These are phyloP conservation scores for Acipenser oxyrinchus DNA, from an alignment of 2,797 vertebrate genomes.

Conservation along the genomic window DNA sequence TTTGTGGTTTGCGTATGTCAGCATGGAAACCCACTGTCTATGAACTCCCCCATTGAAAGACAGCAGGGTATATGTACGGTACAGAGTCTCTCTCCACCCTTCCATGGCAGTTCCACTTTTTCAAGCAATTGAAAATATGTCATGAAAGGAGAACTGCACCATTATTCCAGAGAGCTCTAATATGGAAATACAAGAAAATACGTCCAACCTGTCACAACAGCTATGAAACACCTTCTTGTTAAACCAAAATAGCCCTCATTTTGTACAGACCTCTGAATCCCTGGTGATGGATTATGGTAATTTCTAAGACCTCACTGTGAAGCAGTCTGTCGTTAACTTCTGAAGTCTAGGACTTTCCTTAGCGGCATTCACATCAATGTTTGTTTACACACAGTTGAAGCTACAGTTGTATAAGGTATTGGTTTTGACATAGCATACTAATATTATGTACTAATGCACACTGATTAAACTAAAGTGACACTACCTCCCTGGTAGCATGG, in stretches of 20 bases:
- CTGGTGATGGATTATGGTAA: not conserved
- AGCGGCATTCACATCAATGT: not conserved
- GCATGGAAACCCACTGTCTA: no score
- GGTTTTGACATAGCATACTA: no score
- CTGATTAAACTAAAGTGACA: conserved; percentile 2
- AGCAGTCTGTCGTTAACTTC: not conserved
- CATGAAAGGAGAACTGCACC: not conserved
- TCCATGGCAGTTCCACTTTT: not conserved
- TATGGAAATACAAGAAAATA: not conserved
- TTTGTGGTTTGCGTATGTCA: no score
- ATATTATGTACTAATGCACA: no score
- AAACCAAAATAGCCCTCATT: not conserved
- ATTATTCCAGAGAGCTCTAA: not conserved
- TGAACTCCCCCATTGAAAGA: not conserved
- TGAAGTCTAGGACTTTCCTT: not conserved
- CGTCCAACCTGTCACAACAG: not conserved
- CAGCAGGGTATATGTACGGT: not conserved
- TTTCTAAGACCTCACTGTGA: not conserved
- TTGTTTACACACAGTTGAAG: not conserved
- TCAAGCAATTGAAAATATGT: not conserved
- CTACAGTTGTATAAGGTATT: no score
- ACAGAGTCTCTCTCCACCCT: not conserved
- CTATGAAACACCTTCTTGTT: not conserved
- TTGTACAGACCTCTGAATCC: not conserved
- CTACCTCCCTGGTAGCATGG: not conserved